These are phyloP conservation scores for Balaeniceps rex DNA, from an alignment of 2,113 vertebrate genomes.

Conservation along the genomic window DNA sequence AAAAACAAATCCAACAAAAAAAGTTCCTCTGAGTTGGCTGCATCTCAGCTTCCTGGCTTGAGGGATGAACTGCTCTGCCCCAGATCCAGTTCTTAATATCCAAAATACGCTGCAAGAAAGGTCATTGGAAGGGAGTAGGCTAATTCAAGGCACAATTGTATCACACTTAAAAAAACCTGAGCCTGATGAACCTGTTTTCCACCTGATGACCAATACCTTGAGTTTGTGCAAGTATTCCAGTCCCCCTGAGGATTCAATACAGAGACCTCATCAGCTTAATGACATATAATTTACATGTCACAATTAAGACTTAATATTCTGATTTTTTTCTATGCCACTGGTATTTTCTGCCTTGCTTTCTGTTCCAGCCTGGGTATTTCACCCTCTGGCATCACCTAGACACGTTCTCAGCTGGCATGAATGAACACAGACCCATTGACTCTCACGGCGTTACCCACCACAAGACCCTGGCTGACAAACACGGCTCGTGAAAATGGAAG, in stretches of 20 bases:
- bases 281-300: neutral
- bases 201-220: neutral
- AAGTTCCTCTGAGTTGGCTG: neutral
- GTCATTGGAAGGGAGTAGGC: conserved; percentile 14
- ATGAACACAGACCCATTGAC: fast-evolving
- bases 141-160: neutral
- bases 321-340: neutral
- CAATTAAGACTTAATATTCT: neutral
- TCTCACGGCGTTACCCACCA: neutral
- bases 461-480: neutral
- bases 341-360: neutral
- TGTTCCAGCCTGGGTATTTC: neutral
- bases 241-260: neutral
- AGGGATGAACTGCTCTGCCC: neutral
- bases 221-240: neutral
- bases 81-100: neutral
- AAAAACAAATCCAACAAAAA: neutral
- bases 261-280: neutral
- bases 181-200: neutral
- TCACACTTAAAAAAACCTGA: neutral
- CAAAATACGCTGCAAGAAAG: neutral
- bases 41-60: neutral
- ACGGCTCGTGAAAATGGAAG: neutral
- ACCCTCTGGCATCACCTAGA: neutral
- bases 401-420: neutral